Conservation (phyloP, 2,797 vertebrate species). For the Antrozous pallidus region DNA sequence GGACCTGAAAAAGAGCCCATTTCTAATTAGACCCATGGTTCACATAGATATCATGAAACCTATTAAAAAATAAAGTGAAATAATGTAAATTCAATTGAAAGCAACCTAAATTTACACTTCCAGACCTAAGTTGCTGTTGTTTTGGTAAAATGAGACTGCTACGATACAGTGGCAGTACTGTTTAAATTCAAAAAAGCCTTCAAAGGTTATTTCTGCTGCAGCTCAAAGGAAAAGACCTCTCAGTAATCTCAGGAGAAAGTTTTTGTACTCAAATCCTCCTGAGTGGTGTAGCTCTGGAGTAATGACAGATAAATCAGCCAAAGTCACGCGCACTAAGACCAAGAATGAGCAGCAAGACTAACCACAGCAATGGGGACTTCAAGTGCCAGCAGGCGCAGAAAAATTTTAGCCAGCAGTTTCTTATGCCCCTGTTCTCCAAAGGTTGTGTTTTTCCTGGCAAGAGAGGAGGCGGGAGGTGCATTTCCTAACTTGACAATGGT, state of each 20-base stretch:
- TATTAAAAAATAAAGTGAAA: background rate
- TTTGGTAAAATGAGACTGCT: background rate
- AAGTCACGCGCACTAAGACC: background rate
- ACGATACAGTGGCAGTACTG: background rate
- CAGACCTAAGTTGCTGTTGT: background rate
- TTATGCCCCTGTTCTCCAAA: conserved; percentile 2
- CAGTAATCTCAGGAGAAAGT: background rate
- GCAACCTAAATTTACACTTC: background rate
- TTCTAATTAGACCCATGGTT: background rate
- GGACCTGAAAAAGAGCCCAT: background rate
- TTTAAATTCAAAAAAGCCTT: background rate
- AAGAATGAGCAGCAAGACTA: background rate
- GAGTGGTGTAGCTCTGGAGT: background rate
- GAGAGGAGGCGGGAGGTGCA: background rate
- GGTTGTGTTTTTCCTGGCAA: conserved; percentile 48
- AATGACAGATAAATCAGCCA: background rate
- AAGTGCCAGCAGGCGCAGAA: background rate
- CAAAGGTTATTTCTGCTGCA: background rate
- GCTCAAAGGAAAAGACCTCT: background rate
- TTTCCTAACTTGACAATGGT: background rate
- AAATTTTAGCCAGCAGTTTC: background rate
- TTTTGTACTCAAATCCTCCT: background rate
- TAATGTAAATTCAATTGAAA: background rate
- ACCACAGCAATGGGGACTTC: background rate
- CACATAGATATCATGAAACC: background rate